These are phyloP conservation scores for Ianthella basta DNA, from an alignment of 37 sponge, comb jelly and placozoan species.

Conservation along the genomic window DNA sequence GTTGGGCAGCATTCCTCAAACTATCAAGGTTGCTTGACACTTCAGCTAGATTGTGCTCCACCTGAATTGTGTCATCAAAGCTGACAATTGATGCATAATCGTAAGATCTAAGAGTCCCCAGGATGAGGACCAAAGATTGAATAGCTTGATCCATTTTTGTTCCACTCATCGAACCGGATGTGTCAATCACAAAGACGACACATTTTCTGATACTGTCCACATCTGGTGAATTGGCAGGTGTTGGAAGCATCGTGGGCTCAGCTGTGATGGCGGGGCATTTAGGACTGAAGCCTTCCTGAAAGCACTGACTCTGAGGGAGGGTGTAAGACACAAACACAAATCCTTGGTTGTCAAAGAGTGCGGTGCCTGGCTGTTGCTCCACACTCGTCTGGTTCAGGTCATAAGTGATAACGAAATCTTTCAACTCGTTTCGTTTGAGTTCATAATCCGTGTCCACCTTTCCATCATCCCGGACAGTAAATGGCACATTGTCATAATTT, in stretches of 20 bases:
- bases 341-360: constrained; percentile 19
- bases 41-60: not conserved
- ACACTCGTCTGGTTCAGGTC: constrained; percentile 1
- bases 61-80: not conserved
- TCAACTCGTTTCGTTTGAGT: not conserved
- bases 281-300: not conserved
- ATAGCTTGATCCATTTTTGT: constrained; percentile 7
- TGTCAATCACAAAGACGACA: constrained; percentile 20
- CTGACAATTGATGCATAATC: constrained; percentile 13
- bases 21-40: not conserved
- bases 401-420: constrained; percentile 32
- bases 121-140: constrained; percentile 14
- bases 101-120: not conserved
- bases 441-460: not conserved
- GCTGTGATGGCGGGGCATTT: not conserved
- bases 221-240: not conserved
- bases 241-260: not conserved
- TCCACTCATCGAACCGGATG: constrained; percentile 25
- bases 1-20: not conserved
- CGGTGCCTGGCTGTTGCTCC: not conserved
- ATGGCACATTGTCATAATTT: constrained; percentile 15
- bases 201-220: constrained; percentile 13
- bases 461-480: not conserved
- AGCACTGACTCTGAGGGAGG: constrained; percentile 21
- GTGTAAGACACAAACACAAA: constrained; percentile 42